Conservation (phyloP, 2,888 invertebrate genomes). For the Orthosia gothica region DNA sequence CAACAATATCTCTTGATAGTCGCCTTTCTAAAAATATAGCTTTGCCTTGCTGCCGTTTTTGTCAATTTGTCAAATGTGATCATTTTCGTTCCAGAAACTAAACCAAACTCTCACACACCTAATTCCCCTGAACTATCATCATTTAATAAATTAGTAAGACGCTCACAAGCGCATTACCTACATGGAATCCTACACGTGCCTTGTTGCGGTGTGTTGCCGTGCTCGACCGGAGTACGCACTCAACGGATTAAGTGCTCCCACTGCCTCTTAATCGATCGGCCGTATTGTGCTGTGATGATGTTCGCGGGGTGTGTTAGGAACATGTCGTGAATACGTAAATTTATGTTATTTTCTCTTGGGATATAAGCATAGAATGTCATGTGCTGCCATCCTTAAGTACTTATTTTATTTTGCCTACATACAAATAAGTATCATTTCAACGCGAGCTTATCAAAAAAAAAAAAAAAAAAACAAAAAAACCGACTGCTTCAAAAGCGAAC, state of each 20-base stretch:
- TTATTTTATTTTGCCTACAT: too few relatives aligned
- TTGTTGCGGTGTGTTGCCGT: slow-evolving; percentile 63
- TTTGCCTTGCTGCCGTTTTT: too few relatives aligned
- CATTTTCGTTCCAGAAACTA: too few relatives aligned
- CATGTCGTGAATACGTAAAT: slow-evolving; percentile 7
- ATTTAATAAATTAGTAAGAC: slow-evolving; percentile 38
- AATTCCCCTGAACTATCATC: neutral
- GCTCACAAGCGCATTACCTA: slow-evolving; percentile 38
- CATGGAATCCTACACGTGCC: slow-evolving; percentile 30
- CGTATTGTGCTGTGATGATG: slow-evolving; percentile 28
- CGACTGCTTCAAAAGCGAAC: too few relatives aligned
- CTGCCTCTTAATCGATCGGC: slow-evolving; percentile 67
- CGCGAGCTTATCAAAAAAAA: too few relatives aligned
- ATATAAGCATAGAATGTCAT: neutral
- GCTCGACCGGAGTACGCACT: slow-evolving; percentile 72
- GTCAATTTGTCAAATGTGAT: too few relatives aligned
- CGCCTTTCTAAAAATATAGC: too few relatives aligned
- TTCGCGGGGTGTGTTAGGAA: slow-evolving; percentile 4
- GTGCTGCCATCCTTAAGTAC: too few relatives aligned
- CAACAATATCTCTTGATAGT: too few relatives aligned
- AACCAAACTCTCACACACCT: neutral
- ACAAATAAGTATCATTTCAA: too few relatives aligned
- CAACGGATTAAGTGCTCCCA: slow-evolving; percentile 72
- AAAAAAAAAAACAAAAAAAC: too few relatives aligned
- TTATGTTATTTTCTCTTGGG: neutral